Base-by-base conservation (phyloP, 2,888 invertebrate species). In the Meghimatium bilineatum region DNA sequence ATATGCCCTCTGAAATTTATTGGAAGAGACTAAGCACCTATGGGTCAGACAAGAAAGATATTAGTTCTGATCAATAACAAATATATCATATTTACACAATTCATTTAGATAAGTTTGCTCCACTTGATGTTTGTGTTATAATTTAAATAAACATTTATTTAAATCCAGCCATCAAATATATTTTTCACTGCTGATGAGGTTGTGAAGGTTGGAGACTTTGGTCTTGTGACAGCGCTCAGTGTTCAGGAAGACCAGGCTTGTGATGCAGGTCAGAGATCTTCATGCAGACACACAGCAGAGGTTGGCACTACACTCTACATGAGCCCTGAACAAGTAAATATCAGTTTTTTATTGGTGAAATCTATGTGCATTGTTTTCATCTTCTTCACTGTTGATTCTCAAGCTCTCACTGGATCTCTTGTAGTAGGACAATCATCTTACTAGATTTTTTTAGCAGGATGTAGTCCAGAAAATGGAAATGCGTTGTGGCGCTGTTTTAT, bases 161-260 rank as follows among this genome's bases (percentile, higher is more conserved):
- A 32, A 29, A 94, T 94, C 88, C 92, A 96, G 95, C 97, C 97
- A 0, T 97, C 97, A 86, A 97, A 97, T 93, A 97, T 97, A 90
- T 97, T 99, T 94, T 99, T 99, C 94, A 97, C 98, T 0, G 95
- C 96, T 87, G 97, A 98, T 93, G 97, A 97, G 0, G 95, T 95
- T 91, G 96, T 99, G 17, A 99, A 99, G 95, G 97, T 99, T 82
- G 99, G 99, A 0, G 99, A 99, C 94, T 99, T 99, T 94, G 99
- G 99, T 0, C 95, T 99, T n/a, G 99, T 97, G 23, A 98, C 99
- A 8, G 96, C 99, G 6, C 96, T 97, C 95, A 95, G 95, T 74
- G 96, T 89, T 67, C 88, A 88, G 80, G 86, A 88, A 56, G 86
- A 87, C 79, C 80, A 85, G 44, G 84, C 78, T 26, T 66, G 67